Evolutionary conservation across 2,113 vertebrate species (phyloP).

Genomic region (Elephas maximus): DNA sequence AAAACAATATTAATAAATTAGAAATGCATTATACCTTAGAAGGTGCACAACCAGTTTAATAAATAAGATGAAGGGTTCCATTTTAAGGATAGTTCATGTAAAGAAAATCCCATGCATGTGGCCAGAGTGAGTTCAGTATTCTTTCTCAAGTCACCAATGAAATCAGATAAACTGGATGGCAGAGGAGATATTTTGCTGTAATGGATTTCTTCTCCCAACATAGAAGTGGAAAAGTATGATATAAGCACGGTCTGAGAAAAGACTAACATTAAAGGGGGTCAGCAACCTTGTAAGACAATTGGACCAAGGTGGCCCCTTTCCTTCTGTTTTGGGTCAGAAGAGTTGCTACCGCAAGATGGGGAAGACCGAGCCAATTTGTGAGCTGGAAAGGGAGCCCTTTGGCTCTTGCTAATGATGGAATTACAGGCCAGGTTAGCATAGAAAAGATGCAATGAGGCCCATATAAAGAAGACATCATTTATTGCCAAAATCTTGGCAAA

Average conservation of each 20-base stretch:
- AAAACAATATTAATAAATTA: conserved; percentile 53
- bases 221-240: conserved; percentile 29
- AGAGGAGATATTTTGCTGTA: conserved; percentile 55
- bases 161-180: conserved; percentile 35
- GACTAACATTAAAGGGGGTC: conserved; percentile 25
- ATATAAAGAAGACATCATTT: conserved; percentile 14
- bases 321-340: conserved; percentile 31
- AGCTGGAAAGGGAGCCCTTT: background rate
- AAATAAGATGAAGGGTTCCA: conserved; percentile 10
- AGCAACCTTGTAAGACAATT: background rate
- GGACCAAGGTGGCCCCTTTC: background rate
- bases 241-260: conserved; percentile 21
- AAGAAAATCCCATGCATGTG: conserved; percentile 26
- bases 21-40: conserved; percentile 41
- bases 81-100: conserved; percentile 46
- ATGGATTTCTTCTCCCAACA: conserved; percentile 38
- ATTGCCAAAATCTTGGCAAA: conserved; percentile 41
- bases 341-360: background rate
- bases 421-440: background rate
- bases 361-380: background rate
- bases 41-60: conserved; percentile 45
- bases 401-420: conserved; percentile 5
- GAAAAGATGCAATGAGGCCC: background rate
- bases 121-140: background rate
- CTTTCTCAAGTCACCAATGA: conserved; percentile 56